Conservation (phyloP, 2,113 vertebrate species). For the Ammodramus savannarum region DNA sequence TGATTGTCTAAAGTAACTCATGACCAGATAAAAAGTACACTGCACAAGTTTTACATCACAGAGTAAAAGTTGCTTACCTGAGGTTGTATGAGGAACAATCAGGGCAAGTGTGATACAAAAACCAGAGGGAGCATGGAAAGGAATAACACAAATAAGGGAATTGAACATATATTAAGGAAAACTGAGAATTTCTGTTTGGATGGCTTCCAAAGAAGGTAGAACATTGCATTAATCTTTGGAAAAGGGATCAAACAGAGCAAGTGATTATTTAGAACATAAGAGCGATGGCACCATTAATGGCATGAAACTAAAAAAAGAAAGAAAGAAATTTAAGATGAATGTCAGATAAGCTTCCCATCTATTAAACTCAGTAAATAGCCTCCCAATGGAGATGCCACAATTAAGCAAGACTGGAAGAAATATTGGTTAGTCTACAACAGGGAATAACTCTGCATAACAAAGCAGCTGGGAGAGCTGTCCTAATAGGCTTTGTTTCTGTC, state of each 20-base stretch:
- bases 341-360: constrained; percentile 57
- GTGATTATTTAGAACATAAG: constrained; percentile 37
- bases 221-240: constrained; percentile 22
- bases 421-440: constrained; percentile 42
- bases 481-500: background rate
- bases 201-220: constrained; percentile 10
- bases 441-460: constrained; percentile 50
- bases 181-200: constrained; percentile 3
- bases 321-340: constrained; percentile 56
- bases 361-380: constrained; percentile 55
- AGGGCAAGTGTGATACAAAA: background rate
- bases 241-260: constrained; percentile 39
- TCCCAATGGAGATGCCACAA: constrained; percentile 46
- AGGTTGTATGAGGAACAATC: background rate
- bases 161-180: constrained; percentile 9
- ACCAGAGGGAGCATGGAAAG: constrained; percentile 53
- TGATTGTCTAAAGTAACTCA: background rate
- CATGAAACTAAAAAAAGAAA: constrained; percentile 28
- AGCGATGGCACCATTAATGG: constrained; percentile 31
- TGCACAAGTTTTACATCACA: background rate
- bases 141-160: constrained; percentile 53
- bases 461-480: constrained; percentile 14
- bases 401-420: constrained; percentile 59
- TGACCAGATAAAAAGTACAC: background rate
- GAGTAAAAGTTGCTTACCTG: constrained; percentile 34